Conservation (phyloP, 2,797 vertebrate species). For the Arnoldichthys spilopterus region DNA sequence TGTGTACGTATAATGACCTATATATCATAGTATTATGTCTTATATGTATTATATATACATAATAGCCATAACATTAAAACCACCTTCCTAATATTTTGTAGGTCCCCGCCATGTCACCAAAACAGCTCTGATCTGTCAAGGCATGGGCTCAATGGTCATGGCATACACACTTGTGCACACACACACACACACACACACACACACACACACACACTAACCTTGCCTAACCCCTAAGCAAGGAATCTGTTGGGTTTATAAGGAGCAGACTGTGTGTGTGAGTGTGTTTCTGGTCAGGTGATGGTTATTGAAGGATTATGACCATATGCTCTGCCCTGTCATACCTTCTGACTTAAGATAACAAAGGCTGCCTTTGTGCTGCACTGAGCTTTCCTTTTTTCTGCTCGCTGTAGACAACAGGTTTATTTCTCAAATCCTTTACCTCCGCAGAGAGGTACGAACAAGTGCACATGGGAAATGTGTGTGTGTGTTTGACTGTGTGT, state of each 20-base stretch:
- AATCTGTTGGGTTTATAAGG: neutral
- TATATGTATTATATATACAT: no score
- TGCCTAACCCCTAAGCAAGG: neutral
- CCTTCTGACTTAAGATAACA: conserved; percentile 89
- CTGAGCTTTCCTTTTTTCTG: conserved; percentile 54
- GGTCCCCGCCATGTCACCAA: no score
- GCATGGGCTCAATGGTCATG: no score
- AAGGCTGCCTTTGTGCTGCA: conserved; percentile 85
- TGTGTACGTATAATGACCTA: no score
- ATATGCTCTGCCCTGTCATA: conserved; percentile 86
- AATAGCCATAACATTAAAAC: no score
- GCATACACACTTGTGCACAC: no score
- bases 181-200: no score
- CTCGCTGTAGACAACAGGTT: conserved; percentile 82
- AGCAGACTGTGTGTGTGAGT: conserved; percentile 49
- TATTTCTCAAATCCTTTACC: conserved; percentile 63
- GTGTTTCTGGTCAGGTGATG: conserved; percentile 87
- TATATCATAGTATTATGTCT: no score
- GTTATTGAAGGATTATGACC: conserved; percentile 86
- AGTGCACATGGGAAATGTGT: neutral
- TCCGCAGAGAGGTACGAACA: neutral
- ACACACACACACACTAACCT: conserved; percentile 6
- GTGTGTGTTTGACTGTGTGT: conserved; percentile 20
- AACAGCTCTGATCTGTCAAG: no score
- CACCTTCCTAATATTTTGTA: no score